phyloP scores from a whole-genome alignment of 1,140 invertebrate genomes.

The Gryon sp. region DNA sequence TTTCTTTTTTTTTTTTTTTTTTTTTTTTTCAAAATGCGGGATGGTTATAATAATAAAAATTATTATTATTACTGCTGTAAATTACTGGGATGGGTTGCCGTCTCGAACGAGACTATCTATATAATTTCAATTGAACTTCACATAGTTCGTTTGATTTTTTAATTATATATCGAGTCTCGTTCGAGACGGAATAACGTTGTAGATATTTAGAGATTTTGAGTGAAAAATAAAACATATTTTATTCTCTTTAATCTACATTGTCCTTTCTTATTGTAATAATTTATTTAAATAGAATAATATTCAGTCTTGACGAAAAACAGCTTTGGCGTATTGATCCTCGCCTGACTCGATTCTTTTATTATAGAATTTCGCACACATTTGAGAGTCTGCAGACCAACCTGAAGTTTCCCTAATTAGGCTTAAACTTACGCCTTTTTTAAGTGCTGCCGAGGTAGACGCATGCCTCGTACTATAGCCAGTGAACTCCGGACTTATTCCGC shows the following conservation, averaged over 20 bases:
- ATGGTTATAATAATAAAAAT: too few relatives aligned
- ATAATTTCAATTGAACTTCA: background rate
- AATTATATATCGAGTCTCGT: background rate
- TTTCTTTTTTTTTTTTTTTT: too few relatives aligned
- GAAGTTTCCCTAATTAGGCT: background rate
- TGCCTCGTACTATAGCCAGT: conserved; percentile 1
- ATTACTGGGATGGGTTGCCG: background rate
- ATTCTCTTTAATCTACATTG: too few relatives aligned
- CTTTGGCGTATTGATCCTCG: too few relatives aligned
- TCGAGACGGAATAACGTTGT: conserved; percentile 1
- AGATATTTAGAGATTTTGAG: background rate
- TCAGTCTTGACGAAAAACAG: too few relatives aligned
- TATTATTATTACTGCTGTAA: too few relatives aligned
- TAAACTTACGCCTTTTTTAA: background rate
- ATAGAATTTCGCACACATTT: background rate
- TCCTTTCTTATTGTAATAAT: too few relatives aligned
- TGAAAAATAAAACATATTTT: too few relatives aligned
- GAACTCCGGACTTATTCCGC: background rate
- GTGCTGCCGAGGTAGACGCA: background rate
- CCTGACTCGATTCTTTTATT: too few relatives aligned
- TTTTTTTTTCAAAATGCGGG: too few relatives aligned
- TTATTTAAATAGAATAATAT: too few relatives aligned
- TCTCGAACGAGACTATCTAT: background rate
- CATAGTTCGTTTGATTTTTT: background rate
- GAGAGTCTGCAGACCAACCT: background rate